Base-by-base conservation (phyloP, 2,888 invertebrate genomes). In the Orchesellides sinensis region DNA sequence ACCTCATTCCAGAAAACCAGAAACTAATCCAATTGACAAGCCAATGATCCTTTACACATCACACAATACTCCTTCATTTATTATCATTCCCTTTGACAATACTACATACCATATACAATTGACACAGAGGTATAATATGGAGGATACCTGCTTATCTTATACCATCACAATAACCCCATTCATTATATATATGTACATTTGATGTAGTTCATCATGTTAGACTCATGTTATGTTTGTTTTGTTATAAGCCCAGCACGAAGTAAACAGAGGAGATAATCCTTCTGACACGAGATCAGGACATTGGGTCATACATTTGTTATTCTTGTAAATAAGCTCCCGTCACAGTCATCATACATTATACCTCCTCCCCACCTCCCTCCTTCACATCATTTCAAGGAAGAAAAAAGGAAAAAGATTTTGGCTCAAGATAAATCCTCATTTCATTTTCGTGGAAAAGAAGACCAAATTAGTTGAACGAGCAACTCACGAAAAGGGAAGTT, bases 401-500 rank as follows among this genome's bases (percentile, higher is more conserved):
- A 6, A 10, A 32, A 40, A 40, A 40, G 40, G 40, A 8, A 40
- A 40, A n/a, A 40, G 32, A 32, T 32, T 32, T 10, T 29, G 68
- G 23, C 23, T 32, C 52, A 21, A 52, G 32, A 52, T 52, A 47
- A 25, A 21, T 25, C 45, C 23, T 5, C 17, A 17, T 10, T 52
- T 52, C 19, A 52, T 52, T 52, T 35, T 3, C 52, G 17, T 21
- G 21, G 1, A 52, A 19, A n/a, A 1, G 10, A 40, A 40, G 40
- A 40, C 47, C 19, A 32, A 54, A 52, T 54, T 17, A n/a, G 65
- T 70, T 61, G 27, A 35, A 77, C 66, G 78, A 49, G 54, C n/a
- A n/a, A n/a, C 40, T 40, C 40, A 40, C 32, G 10, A 25, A 83
- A 70, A 63, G 54, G 73, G 56, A 59, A 84, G 80, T 75, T 77